Conservation (phyloP, 2,113 vertebrate genomes). For the Oxyura jamaicensis region DNA sequence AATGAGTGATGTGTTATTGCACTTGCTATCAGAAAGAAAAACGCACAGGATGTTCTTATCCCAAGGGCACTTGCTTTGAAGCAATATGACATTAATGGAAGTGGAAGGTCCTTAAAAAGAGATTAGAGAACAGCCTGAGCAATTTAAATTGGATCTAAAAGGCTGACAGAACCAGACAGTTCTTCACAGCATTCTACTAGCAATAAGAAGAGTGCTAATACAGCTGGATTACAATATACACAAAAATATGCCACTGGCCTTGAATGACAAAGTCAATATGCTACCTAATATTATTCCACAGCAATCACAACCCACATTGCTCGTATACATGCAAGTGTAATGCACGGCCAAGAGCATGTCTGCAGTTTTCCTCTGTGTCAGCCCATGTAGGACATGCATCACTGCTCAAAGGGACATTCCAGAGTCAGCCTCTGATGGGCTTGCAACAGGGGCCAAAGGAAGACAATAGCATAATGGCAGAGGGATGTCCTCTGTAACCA, state of each 20-base stretch:
- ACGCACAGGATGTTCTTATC: not conserved
- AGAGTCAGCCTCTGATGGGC: not conserved
- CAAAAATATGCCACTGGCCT: slow-evolving; percentile 2
- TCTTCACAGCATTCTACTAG: not conserved
- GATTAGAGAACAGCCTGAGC: not conserved
- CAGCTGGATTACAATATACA: not conserved
- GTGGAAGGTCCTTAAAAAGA: slow-evolving; percentile 22
- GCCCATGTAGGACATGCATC: not conserved
- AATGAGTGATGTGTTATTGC: not conserved
- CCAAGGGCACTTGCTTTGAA: slow-evolving; percentile 3
- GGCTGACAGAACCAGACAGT: slow-evolving; percentile 5
- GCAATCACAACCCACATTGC: not conserved
- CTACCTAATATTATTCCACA: not conserved
- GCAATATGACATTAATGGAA: not conserved
- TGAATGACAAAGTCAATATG: not conserved
- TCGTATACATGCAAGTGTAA: not conserved
- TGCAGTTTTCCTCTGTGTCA: not conserved
- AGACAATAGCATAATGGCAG: not conserved
- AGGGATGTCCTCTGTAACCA: not conserved
- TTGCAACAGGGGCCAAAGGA: not conserved
- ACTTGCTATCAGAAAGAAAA: not conserved
- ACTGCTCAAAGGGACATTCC: not conserved
- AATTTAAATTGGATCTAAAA: slow-evolving; percentile 29
- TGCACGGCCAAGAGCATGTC: not conserved
- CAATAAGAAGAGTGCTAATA: not conserved